Evolutionary conservation across 2,113 vertebrate genomes (phyloP).

Genomic region (Synchiropus splendidus): DNA sequence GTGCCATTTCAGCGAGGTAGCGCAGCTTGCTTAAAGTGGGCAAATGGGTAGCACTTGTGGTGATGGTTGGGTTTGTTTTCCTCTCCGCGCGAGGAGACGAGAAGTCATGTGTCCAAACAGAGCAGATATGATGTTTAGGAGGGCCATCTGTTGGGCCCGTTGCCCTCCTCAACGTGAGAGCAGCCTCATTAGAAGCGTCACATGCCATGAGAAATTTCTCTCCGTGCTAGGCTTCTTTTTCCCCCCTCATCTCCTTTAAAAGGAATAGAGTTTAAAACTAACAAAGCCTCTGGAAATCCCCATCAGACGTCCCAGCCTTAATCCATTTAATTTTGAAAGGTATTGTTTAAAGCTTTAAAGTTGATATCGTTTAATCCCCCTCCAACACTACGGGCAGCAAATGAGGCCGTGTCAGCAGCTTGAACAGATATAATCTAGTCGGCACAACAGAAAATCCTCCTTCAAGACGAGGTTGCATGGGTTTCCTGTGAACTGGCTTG

Average conservation of each 20-base stretch:
- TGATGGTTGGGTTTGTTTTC: slow-evolving; percentile 51
- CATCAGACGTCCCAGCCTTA: slow-evolving; percentile 67
- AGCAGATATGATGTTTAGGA: slow-evolving; percentile 58
- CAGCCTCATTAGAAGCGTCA: slow-evolving; percentile 60
- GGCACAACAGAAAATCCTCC: slow-evolving; percentile 69
- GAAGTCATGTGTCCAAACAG: slow-evolving; percentile 60
- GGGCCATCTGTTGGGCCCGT: slow-evolving; percentile 49
- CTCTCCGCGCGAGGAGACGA: slow-evolving; percentile 47
- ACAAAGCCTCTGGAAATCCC: slow-evolving; percentile 69
- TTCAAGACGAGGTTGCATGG: slow-evolving; percentile 65
- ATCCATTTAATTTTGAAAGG: slow-evolving; percentile 75
- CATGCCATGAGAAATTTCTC: slow-evolving; percentile 60
- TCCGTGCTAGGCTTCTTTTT: slow-evolving; percentile 19
- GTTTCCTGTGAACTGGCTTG: slow-evolving; percentile 66
- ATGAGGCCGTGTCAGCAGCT: slow-evolving; percentile 67
- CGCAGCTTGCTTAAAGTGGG: slow-evolving; percentile 50
- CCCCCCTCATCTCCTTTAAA: slow-evolving; percentile 25
- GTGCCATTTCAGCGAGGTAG: slow-evolving; percentile 53
- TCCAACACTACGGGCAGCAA: slow-evolving; percentile 64
- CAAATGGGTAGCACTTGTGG: slow-evolving; percentile 45
- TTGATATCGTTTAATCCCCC: slow-evolving; percentile 72
- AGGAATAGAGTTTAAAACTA: slow-evolving; percentile 63
- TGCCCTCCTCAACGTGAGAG: slow-evolving; percentile 57
- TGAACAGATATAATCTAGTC: slow-evolving; percentile 67
- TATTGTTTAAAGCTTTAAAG: slow-evolving; percentile 77